A percentile compares a stretch with the other conserved stretches of the same genome.
Evolutionary conservation across 2,113 vertebrate genomes (phyloP).

Genomic region (Strix aluco): DNA sequence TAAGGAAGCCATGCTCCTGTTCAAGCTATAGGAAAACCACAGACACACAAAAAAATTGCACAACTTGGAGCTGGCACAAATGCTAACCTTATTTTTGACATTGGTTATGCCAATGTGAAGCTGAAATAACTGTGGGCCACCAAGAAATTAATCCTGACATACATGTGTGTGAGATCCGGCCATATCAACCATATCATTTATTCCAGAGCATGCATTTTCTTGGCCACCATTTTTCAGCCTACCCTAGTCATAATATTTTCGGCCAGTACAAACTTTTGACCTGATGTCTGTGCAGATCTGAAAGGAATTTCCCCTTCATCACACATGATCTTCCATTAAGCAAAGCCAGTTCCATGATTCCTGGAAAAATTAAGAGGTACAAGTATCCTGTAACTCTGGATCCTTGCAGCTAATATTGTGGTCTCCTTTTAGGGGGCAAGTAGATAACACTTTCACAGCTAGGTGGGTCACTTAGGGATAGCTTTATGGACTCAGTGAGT

Average conservation of each 20-base stretch:
- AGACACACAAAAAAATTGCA: not conserved
- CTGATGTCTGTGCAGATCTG: not conserved
- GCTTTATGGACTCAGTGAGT: not conserved
- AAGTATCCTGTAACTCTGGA: not conserved
- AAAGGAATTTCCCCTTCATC: slow-evolving; percentile 32
- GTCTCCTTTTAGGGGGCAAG: not conserved
- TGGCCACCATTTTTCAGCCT: not conserved
- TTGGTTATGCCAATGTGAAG: not conserved
- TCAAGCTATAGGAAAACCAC: not conserved
- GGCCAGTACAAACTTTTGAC: not conserved
- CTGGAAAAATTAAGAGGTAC: slow-evolving; percentile 3
- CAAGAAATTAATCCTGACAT: not conserved
- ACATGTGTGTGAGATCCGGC: not conserved
- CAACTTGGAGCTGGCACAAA: not conserved
- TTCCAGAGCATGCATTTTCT: slow-evolving; percentile 9
- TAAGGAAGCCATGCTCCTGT: not conserved
- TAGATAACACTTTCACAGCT: not conserved
- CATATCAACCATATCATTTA: not conserved
- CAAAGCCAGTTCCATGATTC: slow-evolving; percentile 25
- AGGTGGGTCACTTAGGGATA: not conserved
- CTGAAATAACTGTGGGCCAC: not conserved
- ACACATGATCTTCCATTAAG: not conserved
- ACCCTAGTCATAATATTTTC: not conserved
- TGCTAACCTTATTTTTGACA: not conserved
- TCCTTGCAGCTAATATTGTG: not conserved